Base-by-base conservation (phyloP, 2,797 vertebrate species). In the Rhyacichthys aspro region DNA sequence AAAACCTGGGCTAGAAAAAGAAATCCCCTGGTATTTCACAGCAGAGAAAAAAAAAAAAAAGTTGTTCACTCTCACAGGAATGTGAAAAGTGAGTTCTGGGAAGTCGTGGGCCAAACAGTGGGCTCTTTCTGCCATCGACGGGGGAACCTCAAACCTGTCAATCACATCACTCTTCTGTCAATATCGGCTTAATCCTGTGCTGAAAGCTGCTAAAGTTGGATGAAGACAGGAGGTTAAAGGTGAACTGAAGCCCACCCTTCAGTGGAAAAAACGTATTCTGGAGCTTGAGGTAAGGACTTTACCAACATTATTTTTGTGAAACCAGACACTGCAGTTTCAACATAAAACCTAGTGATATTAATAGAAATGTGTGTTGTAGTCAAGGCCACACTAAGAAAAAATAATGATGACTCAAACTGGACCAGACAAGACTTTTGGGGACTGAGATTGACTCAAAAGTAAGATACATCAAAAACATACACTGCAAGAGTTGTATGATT, bases 161-260 rank as follows among this genome's bases (percentile, higher is more conserved):
- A 76, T 88, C 90, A 86, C 45, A 28, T 73, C 79, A 76, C 84
- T 81, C 76, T 58, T 85, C 86, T 81, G 85, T 87, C 88, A 89
- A 86, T 85, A 77, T 72, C 48, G 72, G 78, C 67, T 67, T 89
- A 89, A 89, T 88, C 86, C 76, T 65, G 38, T 72, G 81, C 53
- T 86, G 85, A 86, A 81, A 89, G 81, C 70, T 72, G 67, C n/a
- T n/a, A 38, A 72, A 17, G 81, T 54, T 8, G 11, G 54, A 74
- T 9, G 60, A 64, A 72, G 74, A 64, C 52, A 57, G 47, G 39
- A 63, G 79, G 81, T 78, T 61, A 84, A 79, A 79, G 83, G 83
- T 75, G 76, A 80, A 33, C 49, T 28, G 62, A 78, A 63, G 63
- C 61, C 76, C 69, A 77, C 63, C 46, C 36, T 43, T 6, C 34